These are phyloP conservation scores for Drosophila pectinifera DNA, from an alignment of 1,140 invertebrate species.

Conservation along the genomic window DNA sequence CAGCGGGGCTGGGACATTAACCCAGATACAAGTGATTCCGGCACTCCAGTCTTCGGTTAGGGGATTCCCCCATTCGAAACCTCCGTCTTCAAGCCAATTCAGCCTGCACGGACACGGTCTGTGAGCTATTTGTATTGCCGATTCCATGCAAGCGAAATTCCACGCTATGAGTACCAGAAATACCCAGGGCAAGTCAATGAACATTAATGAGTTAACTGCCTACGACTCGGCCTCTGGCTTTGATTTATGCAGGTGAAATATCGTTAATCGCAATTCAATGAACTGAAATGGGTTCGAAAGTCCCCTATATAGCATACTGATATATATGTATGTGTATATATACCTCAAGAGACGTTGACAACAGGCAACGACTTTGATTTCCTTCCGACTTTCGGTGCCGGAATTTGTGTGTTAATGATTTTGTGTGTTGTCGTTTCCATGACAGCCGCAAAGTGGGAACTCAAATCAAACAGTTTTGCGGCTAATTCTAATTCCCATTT, in stretches of 20 bases:
- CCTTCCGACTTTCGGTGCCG: slow-evolving; percentile 29
- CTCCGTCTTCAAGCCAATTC: neutral
- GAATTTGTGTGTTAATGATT: slow-evolving; percentile 58
- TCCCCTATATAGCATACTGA: neutral
- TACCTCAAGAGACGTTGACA: slow-evolving; percentile 13
- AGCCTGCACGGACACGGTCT: slow-evolving; percentile 1
- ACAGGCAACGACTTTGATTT: slow-evolving; percentile 40
- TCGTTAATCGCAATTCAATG: slow-evolving; percentile 48
- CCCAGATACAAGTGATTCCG: slow-evolving; percentile 26
- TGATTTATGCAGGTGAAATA: slow-evolving; percentile 51
- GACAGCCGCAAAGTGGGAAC: slow-evolving; percentile 34
- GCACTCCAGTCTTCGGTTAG: neutral
- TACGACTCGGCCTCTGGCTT: slow-evolving; percentile 19
- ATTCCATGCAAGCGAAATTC: too few species aligned
- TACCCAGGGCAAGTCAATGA: slow-evolving; percentile 25
- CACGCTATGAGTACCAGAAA: too few species aligned
- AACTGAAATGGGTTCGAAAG: slow-evolving; percentile 39
- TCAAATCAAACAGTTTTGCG: slow-evolving; percentile 30
- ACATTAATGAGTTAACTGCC: slow-evolving; percentile 47
- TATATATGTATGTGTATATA: slow-evolving; percentile 6
- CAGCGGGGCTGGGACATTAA: neutral
- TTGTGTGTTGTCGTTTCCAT: slow-evolving; percentile 52
- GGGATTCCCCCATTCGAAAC: slow-evolving; percentile 11
- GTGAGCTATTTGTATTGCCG: slow-evolving; percentile 8
- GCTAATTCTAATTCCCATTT: slow-evolving; percentile 53